These are phyloP conservation scores for Harmothoe impar DNA, from an alignment of 2,888 invertebrate genomes.

Conservation along the genomic window DNA sequence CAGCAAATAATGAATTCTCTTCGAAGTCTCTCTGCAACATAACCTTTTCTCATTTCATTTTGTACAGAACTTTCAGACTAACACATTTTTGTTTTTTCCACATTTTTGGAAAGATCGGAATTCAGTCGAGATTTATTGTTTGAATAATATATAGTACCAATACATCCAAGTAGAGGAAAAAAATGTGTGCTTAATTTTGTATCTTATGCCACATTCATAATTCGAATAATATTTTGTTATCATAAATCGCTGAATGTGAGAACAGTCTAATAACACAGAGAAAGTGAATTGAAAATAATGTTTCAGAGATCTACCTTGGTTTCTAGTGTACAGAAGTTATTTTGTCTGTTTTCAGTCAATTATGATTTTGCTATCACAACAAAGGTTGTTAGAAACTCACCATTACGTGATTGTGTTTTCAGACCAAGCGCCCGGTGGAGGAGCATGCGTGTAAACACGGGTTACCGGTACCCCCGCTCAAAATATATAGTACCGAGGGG, in stretches of 20 bases:
- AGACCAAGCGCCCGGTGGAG: slow-evolving; percentile 68
- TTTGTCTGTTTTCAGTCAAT: no score
- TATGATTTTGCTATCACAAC: background rate
- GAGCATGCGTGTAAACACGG: slow-evolving; percentile 72
- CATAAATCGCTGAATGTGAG: background rate
- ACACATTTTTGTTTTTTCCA: background rate
- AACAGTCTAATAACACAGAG: no score
- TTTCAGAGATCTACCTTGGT: no score
- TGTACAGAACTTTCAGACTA: slow-evolving; percentile 2
- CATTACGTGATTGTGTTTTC: background rate
- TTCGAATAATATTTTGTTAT: background rate
- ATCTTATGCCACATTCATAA: background rate
- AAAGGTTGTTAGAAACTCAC: background rate
- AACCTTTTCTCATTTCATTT: background rate
- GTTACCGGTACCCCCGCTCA: slow-evolving; percentile 55
- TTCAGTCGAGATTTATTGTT: background rate
- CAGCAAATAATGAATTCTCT: background rate
- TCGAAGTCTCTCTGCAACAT: background rate
- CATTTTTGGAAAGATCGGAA: background rate
- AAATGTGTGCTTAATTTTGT: background rate
- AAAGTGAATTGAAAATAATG: no score
- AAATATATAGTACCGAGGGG: slow-evolving; percentile 53
- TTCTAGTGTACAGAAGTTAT: no score
- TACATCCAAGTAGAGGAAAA: background rate
- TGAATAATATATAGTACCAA: background rate